These are phyloP conservation scores for Periophthalmus modestus DNA, from an alignment of 2,113 vertebrate species.

Conservation along the genomic window DNA sequence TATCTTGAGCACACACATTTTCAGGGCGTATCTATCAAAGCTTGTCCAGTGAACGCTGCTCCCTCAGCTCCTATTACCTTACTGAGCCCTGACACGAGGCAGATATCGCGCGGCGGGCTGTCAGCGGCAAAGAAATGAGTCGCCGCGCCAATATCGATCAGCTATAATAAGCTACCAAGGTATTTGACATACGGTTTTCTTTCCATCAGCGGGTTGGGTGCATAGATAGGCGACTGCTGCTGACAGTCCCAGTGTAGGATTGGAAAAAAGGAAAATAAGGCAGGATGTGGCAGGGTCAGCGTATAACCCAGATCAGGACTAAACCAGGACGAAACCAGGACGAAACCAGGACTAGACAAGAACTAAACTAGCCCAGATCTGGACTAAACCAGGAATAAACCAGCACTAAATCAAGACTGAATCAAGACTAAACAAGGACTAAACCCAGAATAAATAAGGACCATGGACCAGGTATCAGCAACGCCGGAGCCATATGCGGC, in stretches of 20 bases:
- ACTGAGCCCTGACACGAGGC: conserved; percentile 57
- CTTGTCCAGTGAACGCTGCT: conserved; percentile 3
- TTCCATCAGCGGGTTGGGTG: conserved; percentile 32
- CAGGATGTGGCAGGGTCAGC: not conserved
- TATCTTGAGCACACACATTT: conserved; percentile 9
- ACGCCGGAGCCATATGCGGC: too few species aligned
- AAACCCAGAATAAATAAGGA: too few species aligned
- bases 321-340: not conserved
- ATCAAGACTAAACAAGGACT: too few species aligned
- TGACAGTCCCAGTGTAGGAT: not conserved
- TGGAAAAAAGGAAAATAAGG: conserved; percentile 7
- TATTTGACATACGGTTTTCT: conserved; percentile 46
- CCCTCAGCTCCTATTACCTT: conserved; percentile 47
- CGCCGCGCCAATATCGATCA: conserved; percentile 58
- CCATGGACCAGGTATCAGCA: too few species aligned
- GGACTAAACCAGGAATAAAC: too few species aligned
- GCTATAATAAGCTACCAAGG: conserved; percentile 60
- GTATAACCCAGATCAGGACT: not conserved
- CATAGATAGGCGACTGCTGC: not conserved
- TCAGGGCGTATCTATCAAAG: conserved; percentile 13
- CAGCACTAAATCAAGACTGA: too few species aligned
- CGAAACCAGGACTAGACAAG: too few species aligned
- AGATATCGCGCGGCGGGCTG: conserved; percentile 51
- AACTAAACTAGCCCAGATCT: too few species aligned
- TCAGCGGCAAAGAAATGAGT: conserved; percentile 55